Base-by-base conservation (phyloP, 2,888 invertebrate species). In the Sinopyrophorus schimmeli region DNA sequence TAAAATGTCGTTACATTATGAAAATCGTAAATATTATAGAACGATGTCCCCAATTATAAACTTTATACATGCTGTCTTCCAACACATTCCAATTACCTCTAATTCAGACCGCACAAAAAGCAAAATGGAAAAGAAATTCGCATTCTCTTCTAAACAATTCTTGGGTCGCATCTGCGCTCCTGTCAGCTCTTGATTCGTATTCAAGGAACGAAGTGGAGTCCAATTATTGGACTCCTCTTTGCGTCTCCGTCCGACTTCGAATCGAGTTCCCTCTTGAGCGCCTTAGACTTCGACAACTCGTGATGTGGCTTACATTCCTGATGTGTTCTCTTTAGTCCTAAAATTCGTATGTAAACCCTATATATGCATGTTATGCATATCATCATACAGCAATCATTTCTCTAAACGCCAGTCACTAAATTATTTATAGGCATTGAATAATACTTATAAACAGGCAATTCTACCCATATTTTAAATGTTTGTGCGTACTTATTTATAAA, bases 141-240 rank as follows among this genome's bases (percentile, higher is more conserved):
- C 49, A 59, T 59, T 59, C 59, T 55, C 54, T 43, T 55, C 56
- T 54, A 57, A 61, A 61, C 61, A 61, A 61, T 61, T 59, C 61
- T 55, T 53, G 52, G 59, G 58, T 54, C 61, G 60, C 61, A 62
- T 62, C 61, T 60, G 60, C 57, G 58, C 61, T 57, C 56, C 60
- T 61, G 61, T 60, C 61, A 59, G 59, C 53, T 49, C 53, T 60
- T 62, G 61, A 65, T 66, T 65, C 58, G 66, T 63, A 66, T 66
- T 65, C 64, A 64, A 62, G 64, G 51, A 57, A 62, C 63, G 62
- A 53, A 60, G 59, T 57, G 53, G 61, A 61, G 63, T 65, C 64
- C 66, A 66, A 66, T 66, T 64, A 66, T 66, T 66, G 66, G 63
- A 58, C 57, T 64, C 62, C 61, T 58, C 61, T 63, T 64, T 62